Percentiles rank a stretch among this genome's conserved stretches.
These are phyloP conservation scores for Lepidocyrtoides sp. DNA, from an alignment of 2,888 invertebrate species.

Conservation along the genomic window DNA sequence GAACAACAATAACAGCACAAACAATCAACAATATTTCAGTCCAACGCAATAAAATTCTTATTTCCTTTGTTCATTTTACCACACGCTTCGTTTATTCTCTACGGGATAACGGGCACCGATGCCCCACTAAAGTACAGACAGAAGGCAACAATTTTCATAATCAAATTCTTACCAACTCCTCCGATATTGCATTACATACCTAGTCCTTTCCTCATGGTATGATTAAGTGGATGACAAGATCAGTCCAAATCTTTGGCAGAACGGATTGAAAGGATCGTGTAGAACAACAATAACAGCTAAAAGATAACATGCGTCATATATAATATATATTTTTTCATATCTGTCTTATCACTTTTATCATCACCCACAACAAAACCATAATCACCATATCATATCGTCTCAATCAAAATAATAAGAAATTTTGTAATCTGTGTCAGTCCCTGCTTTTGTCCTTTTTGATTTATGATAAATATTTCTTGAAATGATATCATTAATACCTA, in stretches of 20 bases:
- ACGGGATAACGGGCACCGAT: neutral
- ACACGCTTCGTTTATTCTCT: conserved; percentile 10
- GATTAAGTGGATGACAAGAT: conserved; percentile 68
- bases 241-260: conserved; percentile 26
- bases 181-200: neutral
- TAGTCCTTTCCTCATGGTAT: conserved; percentile 36
- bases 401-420: conserved; percentile 46
- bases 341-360: conserved; percentile 44
- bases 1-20: neutral
- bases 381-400: conserved; percentile 50
- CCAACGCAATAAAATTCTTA: neutral
- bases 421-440: conserved; percentile 60
- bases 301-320: conserved; percentile 6
- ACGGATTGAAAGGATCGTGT: conserved; percentile 14
- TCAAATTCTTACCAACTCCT: neutral
- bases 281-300: neutral
- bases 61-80: conserved; percentile 28
- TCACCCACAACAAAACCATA: conserved; percentile 46
- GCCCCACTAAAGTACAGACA: too few species aligned
- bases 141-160: conserved; percentile 11
- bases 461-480: conserved; percentile 61
- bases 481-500: conserved; percentile 33
- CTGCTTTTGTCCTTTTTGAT: conserved; percentile 60
- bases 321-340: conserved; percentile 33
- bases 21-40: too few species aligned